Conservation (phyloP, 2,888 invertebrate genomes). For the Crioceris asparagi region DNA sequence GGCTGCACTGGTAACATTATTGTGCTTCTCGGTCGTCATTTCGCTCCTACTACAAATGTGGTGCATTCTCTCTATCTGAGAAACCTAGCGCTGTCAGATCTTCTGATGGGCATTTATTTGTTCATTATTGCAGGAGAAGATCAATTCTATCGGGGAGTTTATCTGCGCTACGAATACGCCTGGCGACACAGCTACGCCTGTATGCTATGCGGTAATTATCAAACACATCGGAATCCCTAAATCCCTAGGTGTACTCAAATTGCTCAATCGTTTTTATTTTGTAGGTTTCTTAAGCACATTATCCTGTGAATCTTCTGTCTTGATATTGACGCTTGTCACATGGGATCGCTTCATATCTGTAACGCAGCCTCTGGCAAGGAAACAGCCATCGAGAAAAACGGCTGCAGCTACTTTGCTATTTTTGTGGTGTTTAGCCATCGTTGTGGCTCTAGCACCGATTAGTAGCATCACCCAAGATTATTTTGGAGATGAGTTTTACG, state of each 20-base stretch:
- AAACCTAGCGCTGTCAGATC: slow-evolving; percentile 50
- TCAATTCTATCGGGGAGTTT: slow-evolving; percentile 42
- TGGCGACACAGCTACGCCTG: slow-evolving; percentile 50
- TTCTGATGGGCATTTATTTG: slow-evolving; percentile 53
- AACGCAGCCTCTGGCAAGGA: slow-evolving; percentile 42
- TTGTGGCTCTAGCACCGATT: slow-evolving; percentile 42
- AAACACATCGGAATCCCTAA: too few species aligned
- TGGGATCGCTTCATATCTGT: slow-evolving; percentile 52
- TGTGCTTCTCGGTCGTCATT: slow-evolving; percentile 44
- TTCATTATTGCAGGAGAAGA: slow-evolving; percentile 49
- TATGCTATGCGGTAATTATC: slow-evolving; percentile 44
- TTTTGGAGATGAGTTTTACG: slow-evolving; percentile 47
- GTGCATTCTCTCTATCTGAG: slow-evolving; percentile 51
- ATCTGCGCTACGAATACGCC: slow-evolving; percentile 44
- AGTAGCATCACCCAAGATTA: slow-evolving; percentile 35
- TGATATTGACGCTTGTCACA: slow-evolving; percentile 49
- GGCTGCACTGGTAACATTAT: slow-evolving; percentile 48
- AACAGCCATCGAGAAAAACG: slow-evolving; percentile 36
- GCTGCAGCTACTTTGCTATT: slow-evolving; percentile 40
- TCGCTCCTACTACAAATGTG: slow-evolving; percentile 44
- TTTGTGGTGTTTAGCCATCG: slow-evolving; percentile 43
- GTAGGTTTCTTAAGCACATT: slow-evolving; percentile 48
- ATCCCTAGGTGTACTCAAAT: too few species aligned
- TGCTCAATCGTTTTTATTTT: too few species aligned
- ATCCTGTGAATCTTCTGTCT: slow-evolving; percentile 50